Percentiles rank a stretch among this genome's conserved stretches.
These are phyloP conservation scores for Gnatocerus cornutus DNA, from an alignment of 2,888 invertebrate genomes.

Conservation along the genomic window DNA sequence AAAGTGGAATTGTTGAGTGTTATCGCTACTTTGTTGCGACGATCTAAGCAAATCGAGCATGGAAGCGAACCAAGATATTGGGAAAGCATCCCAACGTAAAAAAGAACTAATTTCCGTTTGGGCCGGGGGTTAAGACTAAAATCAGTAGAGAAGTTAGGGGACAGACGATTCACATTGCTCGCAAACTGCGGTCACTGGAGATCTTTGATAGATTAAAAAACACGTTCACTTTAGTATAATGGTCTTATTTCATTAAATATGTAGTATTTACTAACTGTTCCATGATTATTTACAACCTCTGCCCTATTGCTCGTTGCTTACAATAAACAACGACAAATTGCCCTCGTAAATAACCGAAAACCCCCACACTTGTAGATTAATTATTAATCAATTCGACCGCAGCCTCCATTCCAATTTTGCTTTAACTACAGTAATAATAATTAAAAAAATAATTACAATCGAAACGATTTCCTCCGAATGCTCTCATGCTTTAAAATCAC, in stretches of 20 bases:
- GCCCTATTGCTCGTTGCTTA: conserved; percentile 33
- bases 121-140: conserved; percentile 66
- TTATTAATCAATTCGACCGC: conserved; percentile 30
- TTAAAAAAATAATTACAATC: conserved; percentile 37
- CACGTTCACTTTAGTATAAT: conserved; percentile 61
- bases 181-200: conserved; percentile 66
- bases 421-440: conserved; percentile 27
- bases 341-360: conserved; percentile 39
- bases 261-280: conserved; percentile 59
- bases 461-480: conserved; percentile 17
- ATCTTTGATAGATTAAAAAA: conserved; percentile 65
- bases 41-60: conserved; percentile 67
- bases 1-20: conserved; percentile 56
- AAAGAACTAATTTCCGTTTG: conserved; percentile 69
- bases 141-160: conserved; percentile 64
- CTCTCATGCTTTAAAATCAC: conserved; percentile 19
- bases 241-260: conserved; percentile 60
- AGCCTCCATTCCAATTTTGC: conserved; percentile 13
- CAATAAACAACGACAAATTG: conserved; percentile 41
- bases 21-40: conserved; percentile 63
- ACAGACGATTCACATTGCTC: conserved; percentile 61
- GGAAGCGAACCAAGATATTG: conserved; percentile 66
- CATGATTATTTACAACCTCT: conserved; percentile 40
- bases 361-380: conserved; percentile 31
- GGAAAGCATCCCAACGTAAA: conserved; percentile 67